A percentile compares a stretch with the other conserved stretches of the same genome.
Evolutionary conservation across 2,888 invertebrate genomes (phyloP).

Genomic region (Minunthozetes semirufus): DNA sequence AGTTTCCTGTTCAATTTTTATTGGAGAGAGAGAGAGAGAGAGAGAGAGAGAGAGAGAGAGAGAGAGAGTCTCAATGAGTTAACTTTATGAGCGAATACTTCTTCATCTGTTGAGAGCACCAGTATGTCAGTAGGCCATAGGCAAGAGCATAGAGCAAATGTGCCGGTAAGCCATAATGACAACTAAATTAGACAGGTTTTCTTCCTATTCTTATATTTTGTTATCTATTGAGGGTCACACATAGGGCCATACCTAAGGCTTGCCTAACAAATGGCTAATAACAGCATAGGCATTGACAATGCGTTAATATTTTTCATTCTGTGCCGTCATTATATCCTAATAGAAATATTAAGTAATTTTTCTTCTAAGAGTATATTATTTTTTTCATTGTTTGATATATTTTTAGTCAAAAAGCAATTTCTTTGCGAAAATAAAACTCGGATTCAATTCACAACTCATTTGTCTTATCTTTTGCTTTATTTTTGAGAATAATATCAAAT

Average conservation of each 20-base stretch:
- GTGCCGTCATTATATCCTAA: neutral
- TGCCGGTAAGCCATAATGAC: neutral
- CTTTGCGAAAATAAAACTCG: neutral
- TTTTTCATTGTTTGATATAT: neutral
- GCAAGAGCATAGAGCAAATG: neutral
- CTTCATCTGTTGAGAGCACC: neutral
- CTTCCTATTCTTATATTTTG: neutral
- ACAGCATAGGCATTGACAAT: neutral
- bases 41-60: slow-evolving; percentile 12
- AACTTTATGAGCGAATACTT: too few species aligned
- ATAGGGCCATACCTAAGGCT: neutral
- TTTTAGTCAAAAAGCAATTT: neutral
- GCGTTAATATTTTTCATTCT: neutral
- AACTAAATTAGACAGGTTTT: neutral
- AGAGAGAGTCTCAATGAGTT: neutral
- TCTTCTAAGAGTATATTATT: too few species aligned
- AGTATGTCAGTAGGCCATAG: slow-evolving; percentile 25
- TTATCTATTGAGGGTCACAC: neutral
- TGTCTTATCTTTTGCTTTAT: neutral
- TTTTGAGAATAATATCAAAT: too few species aligned
- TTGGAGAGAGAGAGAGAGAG: slow-evolving; percentile 8
- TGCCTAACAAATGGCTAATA: neutral
- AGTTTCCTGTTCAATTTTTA: neutral
- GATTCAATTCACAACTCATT: neutral
- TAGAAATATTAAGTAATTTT: too few species aligned